Percentiles rank a stretch among this genome's conserved stretches.
Conservation (phyloP, 2,888 invertebrate genomes). For the Tinea semifulvella region DNA sequence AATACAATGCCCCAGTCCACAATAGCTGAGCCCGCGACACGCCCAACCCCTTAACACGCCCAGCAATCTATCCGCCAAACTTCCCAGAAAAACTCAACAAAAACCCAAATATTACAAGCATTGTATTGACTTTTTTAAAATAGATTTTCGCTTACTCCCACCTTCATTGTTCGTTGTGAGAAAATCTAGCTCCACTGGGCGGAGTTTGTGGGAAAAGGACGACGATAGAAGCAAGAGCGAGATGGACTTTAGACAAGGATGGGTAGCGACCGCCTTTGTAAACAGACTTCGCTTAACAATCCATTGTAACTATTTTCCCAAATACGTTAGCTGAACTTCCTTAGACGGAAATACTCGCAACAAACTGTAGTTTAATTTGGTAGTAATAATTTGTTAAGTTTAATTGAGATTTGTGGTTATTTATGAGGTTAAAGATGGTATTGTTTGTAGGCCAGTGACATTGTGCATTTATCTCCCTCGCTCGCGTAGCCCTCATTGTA, state of each 20-base stretch:
- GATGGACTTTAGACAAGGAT: constrained; percentile 52
- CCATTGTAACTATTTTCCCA: no score
- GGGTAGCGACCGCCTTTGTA: constrained; percentile 55
- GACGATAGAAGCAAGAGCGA: constrained; percentile 11
- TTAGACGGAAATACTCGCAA: no score
- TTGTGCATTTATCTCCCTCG: constrained; percentile 63
- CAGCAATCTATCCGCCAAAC: no score
- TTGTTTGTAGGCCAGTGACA: constrained; percentile 66
- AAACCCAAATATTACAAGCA: constrained; percentile 35
- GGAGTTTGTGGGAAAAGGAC: constrained; percentile 45
- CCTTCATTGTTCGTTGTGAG: constrained; percentile 30
- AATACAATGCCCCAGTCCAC: constrained; percentile 32
- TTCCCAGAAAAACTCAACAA: constrained; percentile 30
- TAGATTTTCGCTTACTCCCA: constrained; percentile 55
- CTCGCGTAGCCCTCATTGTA: constrained; percentile 62
- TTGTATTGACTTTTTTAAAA: constrained; percentile 62
- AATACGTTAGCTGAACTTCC: no score
- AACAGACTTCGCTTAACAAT: constrained; percentile 55
- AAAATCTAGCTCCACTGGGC: constrained; percentile 37
- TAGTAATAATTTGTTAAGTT: no score
- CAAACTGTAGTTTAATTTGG: no score
- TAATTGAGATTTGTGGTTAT: constrained; percentile 17
- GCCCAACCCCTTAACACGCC: constrained; percentile 38
- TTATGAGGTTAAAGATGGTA: constrained; percentile 43
- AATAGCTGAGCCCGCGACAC: neutral